Evolutionary conservation across 35 echinoderm and acorn worm genomes (phyloP).

Genomic region (Lytechinus variegatus): DNA sequence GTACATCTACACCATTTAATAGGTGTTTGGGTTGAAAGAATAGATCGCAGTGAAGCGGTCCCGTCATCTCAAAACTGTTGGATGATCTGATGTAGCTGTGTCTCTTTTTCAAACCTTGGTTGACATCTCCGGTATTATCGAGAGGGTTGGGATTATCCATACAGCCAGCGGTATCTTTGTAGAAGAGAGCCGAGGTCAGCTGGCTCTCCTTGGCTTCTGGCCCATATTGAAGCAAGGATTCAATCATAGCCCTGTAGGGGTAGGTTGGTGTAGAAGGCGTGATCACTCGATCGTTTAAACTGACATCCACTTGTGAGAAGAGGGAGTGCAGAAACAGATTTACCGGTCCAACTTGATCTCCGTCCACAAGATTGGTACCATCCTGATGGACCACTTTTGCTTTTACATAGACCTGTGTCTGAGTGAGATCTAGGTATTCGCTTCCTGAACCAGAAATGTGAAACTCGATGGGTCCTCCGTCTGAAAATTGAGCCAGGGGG

Average conservation of each 20-base stretch:
- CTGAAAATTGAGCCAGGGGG: constrained; percentile 55
- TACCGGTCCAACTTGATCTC: constrained; percentile 51
- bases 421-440: constrained; percentile 67
- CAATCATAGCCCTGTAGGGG: constrained; percentile 61
- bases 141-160: constrained; percentile 14
- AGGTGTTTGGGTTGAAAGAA: constrained; percentile 9
- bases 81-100: neutral
- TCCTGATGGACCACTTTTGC: constrained; percentile 58
- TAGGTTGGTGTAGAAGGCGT: constrained; percentile 64
- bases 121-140: neutral
- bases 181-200: constrained; percentile 51
- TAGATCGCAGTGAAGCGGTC: constrained; percentile 58
- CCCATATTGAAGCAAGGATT: constrained; percentile 51
- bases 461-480: constrained; percentile 59
- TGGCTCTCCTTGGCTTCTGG: constrained; percentile 50
- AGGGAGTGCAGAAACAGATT: constrained; percentile 70
- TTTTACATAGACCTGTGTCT: constrained; percentile 58
- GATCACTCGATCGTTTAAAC: constrained; percentile 64
- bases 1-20: neutral
- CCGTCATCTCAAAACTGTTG: constrained; percentile 54
- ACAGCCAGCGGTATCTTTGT: constrained; percentile 58
- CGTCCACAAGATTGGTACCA: constrained; percentile 43
- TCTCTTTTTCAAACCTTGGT: constrained; percentile 60
- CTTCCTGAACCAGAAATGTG: constrained; percentile 48
- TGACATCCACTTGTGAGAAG: constrained; percentile 63